phyloP scores from a whole-genome alignment of 2,113 vertebrate genomes.

The Caloenas nicobarica region DNA sequence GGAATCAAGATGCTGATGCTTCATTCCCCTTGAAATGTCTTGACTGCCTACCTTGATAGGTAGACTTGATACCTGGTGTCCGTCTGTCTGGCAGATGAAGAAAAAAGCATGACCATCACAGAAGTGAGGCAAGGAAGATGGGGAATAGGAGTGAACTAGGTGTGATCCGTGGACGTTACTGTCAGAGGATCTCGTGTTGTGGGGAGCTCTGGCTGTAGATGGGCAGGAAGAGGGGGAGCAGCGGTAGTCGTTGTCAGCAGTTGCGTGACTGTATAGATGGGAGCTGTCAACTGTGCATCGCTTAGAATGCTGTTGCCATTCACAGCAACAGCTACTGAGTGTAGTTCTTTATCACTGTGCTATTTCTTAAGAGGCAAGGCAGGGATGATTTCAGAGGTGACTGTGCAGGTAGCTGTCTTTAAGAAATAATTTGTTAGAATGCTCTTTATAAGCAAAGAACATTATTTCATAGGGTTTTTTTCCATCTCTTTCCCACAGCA shows the following conservation, averaged over 20 bases:
- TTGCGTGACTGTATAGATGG: rapidly evolving
- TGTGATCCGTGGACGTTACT: neutral
- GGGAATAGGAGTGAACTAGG: neutral
- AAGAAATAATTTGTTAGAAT: neutral
- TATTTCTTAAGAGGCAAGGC: neutral
- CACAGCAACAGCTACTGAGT: neutral
- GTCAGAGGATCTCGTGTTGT: rapidly evolving
- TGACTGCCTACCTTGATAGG: rapidly evolving
- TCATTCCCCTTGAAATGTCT: rapidly evolving
- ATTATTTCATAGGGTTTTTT: neutral
- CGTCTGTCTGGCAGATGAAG: neutral
- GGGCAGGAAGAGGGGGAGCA: neutral
- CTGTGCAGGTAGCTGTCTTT: neutral
- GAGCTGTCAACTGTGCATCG: neutral
- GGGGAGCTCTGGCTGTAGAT: neutral
- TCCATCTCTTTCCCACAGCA: neutral
- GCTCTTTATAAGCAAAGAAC: neutral
- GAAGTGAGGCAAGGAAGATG: neutral
- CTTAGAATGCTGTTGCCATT: neutral
- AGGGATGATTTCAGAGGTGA: neutral
- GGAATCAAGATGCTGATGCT: neutral
- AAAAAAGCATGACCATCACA: rapidly evolving
- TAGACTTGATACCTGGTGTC: rapidly evolving
- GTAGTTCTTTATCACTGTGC: neutral
- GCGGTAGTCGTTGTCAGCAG: rapidly evolving